Evolutionary conservation across 2,113 vertebrate species (phyloP).

Genomic region (Xenus cinereus): DNA sequence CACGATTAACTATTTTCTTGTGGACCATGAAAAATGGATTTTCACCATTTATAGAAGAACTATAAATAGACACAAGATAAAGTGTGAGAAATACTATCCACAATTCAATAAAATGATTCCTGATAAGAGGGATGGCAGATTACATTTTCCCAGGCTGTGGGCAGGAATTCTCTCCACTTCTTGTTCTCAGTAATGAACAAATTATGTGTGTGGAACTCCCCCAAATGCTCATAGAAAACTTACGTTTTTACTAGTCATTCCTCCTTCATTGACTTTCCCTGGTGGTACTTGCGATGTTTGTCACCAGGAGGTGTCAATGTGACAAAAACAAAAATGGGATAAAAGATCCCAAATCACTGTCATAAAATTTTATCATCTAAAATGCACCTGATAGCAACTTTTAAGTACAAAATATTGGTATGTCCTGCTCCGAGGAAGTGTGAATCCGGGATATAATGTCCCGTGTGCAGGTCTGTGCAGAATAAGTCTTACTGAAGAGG

Average conservation of each 20-base stretch:
- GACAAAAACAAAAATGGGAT: neutral
- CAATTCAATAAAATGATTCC: neutral
- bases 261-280: neutral
- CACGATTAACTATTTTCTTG: neutral
- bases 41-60: neutral
- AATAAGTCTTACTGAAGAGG: neutral
- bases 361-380: neutral
- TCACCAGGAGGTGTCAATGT: neutral
- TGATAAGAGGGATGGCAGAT: neutral
- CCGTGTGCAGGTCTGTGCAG: neutral
- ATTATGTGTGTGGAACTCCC: neutral
- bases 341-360: neutral
- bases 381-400: neutral
- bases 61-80: conserved; percentile 4
- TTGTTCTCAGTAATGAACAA: neutral
- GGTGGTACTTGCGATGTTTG: neutral
- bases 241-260: neutral
- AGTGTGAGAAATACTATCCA: neutral
- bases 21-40: conserved; percentile 16
- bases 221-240: neutral
- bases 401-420: neutral
- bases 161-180: neutral
- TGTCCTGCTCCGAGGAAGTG: neutral
- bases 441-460: neutral
- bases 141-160: neutral